Conservation (phyloP, 2,888 invertebrate species). For the Acleris holmiana region DNA sequence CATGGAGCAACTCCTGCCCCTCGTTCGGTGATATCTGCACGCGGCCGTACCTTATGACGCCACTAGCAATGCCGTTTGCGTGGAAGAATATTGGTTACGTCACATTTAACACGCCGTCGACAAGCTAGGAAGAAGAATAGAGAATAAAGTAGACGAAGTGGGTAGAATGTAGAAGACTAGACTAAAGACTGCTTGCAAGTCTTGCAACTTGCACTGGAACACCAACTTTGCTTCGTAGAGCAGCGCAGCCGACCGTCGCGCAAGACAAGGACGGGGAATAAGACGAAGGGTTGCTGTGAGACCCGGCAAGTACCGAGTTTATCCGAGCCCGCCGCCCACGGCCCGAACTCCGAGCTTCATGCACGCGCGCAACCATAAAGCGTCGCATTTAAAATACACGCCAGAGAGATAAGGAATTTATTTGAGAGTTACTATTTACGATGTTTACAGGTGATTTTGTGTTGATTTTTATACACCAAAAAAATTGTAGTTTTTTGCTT, state of each 20-base stretch:
- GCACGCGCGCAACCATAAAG: conserved; percentile 77
- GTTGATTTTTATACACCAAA: conserved; percentile 55
- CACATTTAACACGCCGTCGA: too few relatives aligned
- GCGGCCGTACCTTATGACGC: too few relatives aligned
- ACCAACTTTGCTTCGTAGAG: conserved; percentile 62
- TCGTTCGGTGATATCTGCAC: too few relatives aligned
- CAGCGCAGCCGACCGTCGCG: conserved; percentile 80
- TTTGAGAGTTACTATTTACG: conserved; percentile 55
- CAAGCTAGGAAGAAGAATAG: too few relatives aligned
- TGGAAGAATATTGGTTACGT: too few relatives aligned
- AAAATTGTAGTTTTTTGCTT: conserved; percentile 69
- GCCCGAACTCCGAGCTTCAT: conserved; percentile 70
- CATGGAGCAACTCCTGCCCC: too few relatives aligned
- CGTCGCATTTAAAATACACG: conserved; percentile 78
- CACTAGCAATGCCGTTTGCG: too few relatives aligned
- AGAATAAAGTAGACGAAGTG: background rate
- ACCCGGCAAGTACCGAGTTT: conserved; percentile 75
- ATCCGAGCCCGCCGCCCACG: conserved; percentile 49
- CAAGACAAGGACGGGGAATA: conserved; percentile 84
- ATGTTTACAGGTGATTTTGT: conserved; percentile 33
- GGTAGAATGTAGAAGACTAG: conserved; percentile 37
- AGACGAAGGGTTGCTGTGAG: conserved; percentile 85
- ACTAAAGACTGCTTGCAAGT: conserved; percentile 37
- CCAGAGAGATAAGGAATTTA: conserved; percentile 84
- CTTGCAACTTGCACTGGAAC: conserved; percentile 45